Percentiles rank a stretch among this genome's conserved stretches.
Conservation (phyloP, 2,797 vertebrate species). For the Poeciliopsis infans region DNA sequence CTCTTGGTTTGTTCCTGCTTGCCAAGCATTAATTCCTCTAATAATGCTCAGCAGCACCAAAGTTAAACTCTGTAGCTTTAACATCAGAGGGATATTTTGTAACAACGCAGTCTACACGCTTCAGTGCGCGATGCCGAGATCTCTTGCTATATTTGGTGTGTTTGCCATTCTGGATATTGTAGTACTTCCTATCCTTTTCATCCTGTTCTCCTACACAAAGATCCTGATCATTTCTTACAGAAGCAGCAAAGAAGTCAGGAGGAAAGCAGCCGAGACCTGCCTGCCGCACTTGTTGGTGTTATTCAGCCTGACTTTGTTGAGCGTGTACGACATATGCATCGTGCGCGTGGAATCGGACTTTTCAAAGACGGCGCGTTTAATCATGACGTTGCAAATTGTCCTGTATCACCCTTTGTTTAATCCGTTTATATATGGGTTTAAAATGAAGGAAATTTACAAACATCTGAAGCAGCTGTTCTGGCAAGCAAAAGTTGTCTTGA, state of each 20-base stretch:
- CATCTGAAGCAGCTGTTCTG: not conserved
- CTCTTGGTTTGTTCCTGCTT: conserved; percentile 12
- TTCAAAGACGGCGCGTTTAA: conserved; percentile 7
- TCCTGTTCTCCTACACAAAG: conserved; percentile 40
- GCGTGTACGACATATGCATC: conserved; percentile 7
- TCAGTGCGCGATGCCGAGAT: not conserved
- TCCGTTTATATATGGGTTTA: conserved; percentile 26
- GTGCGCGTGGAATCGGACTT: not conserved
- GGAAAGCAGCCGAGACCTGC: conserved; percentile 19
- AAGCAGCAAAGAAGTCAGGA: conserved; percentile 16
- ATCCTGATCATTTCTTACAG: conserved; percentile 13
- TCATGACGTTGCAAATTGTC: conserved; percentile 26
- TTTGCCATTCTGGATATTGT: not conserved
- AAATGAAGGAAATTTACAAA: conserved; percentile 23
- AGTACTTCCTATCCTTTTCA: conserved; percentile 35
- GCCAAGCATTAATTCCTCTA: not conserved
- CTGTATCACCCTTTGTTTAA: conserved; percentile 23
- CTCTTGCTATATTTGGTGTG: not conserved
- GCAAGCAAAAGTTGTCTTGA: not conserved
- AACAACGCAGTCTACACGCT: conserved; percentile 24
- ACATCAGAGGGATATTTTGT: conserved; percentile 24
- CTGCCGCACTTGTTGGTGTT: conserved; percentile 33
- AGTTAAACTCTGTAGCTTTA: not conserved
- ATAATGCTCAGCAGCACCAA: conserved; percentile 3
- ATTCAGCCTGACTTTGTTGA: conserved; percentile 10